Evolutionary conservation across 2,888 invertebrate genomes (phyloP), one percentile per base, ranked within the genome.

Genomic region (Stratiomys singularior): DNA sequence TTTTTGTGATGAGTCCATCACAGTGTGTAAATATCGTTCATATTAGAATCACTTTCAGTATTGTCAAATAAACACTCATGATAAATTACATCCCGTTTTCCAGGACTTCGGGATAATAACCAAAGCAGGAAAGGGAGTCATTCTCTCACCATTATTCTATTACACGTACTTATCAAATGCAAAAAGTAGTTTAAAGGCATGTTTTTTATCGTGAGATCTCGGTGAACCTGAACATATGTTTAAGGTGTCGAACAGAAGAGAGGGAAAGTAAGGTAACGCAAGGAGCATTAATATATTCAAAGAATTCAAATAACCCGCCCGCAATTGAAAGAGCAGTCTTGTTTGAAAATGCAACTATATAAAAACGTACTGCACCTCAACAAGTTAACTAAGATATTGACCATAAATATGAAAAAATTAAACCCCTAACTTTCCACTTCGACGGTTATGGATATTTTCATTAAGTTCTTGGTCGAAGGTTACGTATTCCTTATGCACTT

Each of bases 71-170:
- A 71, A 69, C 60, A 69, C 78, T 71, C 60, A 79, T 79, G 74
- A 77, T 77, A 67, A 28, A 79, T 71, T 52, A 79, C 77, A 79
- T 79, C 79, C 77, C 77, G 71, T 58, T 71, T 63, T 47, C 9
- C 21, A 25, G 64, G 63, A 63, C 69, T 7, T 56, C 56, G 30
- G 27, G 27, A 52, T 56, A 56, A 72, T 21, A 30, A 13, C 13
- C 15, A 13, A 0, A 28, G n/a, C 66, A 66, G 66, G 66, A 37
- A 37, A 30, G 28, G 66, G 28, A 74, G 23, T 67, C 52, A 58
- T 77, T 25, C 71, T 79, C 79, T 76, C 79, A 79, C 79, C 77
- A 77, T 77, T 79, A 79, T 79, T 79, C 58, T 77, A 76, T 79
- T 79, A 79, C 79, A 77, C 60, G 74, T 58, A 60, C 60, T 74